These are phyloP conservation scores for Clanis bilineata DNA, from an alignment of 2,888 invertebrate genomes.

Conservation along the genomic window DNA sequence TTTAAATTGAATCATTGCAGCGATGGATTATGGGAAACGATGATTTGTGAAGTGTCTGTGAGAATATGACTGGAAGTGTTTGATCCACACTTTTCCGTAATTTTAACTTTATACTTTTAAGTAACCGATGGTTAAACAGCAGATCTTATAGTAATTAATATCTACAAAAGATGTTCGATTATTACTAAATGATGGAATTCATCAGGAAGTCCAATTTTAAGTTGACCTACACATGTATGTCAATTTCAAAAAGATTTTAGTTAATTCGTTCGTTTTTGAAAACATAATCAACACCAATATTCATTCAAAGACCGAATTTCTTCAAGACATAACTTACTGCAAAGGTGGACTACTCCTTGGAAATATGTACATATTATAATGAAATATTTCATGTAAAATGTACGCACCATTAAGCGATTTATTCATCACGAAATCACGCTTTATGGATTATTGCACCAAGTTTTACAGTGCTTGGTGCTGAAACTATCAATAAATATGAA, in stretches of 20 bases:
- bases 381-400: conserved; percentile 1
- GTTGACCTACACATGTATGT: too few species aligned
- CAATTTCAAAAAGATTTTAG: too few species aligned
- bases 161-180: background rate
- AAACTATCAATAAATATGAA: conserved; percentile 9
- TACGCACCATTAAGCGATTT: background rate
- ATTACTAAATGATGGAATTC: too few species aligned
- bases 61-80: background rate
- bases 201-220: too few species aligned
- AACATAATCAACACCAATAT: too few species aligned
- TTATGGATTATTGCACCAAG: conserved; percentile 3
- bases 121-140: background rate
- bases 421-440: background rate
- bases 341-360: background rate
- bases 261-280: too few species aligned
- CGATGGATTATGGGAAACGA: conserved; percentile 24
- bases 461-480: conserved; percentile 1
- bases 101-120: background rate
- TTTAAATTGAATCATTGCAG: conserved; percentile 41
- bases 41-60: background rate
- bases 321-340: background rate
- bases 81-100: background rate
- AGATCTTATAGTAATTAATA: background rate
- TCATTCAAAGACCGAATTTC: too few species aligned
- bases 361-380: background rate